These are phyloP conservation scores for Aythya fuligula DNA, from an alignment of 2,797 vertebrate genomes.

Conservation along the genomic window DNA sequence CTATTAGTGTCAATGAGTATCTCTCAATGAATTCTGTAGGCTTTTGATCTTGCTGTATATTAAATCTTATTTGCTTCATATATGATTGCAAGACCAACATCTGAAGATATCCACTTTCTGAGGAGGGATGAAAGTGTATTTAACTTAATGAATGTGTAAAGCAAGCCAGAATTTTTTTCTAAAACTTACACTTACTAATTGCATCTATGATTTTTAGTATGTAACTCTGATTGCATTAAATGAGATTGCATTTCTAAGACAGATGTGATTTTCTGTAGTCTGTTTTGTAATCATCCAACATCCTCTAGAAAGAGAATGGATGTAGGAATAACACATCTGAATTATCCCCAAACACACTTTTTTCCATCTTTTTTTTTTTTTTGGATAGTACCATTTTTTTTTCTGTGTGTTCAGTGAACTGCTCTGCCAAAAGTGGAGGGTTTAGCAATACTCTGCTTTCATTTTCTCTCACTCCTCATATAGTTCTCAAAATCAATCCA, in stretches of 20 bases:
- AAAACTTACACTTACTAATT: not conserved
- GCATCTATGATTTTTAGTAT: not conserved
- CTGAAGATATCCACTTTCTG: not conserved
- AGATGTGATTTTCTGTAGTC: not conserved
- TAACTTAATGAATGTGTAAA: not conserved
- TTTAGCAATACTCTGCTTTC: not conserved
- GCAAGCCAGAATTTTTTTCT: not conserved
- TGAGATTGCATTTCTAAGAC: not conserved
- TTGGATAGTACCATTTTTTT: not conserved
- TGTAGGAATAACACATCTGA: rapidly evolving
- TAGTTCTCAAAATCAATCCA: not conserved
- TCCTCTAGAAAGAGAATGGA: not conserved
- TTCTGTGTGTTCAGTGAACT: not conserved
- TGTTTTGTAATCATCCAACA: not conserved
- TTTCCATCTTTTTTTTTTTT: not conserved
- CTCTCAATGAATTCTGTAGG: not conserved
- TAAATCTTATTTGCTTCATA: not conserved
- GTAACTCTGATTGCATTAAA: not conserved
- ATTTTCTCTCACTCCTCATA: not conserved
- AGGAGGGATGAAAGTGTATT: not conserved
- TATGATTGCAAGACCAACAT: not conserved
- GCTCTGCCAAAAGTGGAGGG: not conserved
- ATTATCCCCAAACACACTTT: not conserved
- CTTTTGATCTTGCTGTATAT: not conserved
- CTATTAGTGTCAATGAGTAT: not conserved